Percentiles rank a stretch among this genome's conserved stretches.
Conservation (phyloP, 2,113 vertebrate genomes). For the Argyrosomus japonicus region DNA sequence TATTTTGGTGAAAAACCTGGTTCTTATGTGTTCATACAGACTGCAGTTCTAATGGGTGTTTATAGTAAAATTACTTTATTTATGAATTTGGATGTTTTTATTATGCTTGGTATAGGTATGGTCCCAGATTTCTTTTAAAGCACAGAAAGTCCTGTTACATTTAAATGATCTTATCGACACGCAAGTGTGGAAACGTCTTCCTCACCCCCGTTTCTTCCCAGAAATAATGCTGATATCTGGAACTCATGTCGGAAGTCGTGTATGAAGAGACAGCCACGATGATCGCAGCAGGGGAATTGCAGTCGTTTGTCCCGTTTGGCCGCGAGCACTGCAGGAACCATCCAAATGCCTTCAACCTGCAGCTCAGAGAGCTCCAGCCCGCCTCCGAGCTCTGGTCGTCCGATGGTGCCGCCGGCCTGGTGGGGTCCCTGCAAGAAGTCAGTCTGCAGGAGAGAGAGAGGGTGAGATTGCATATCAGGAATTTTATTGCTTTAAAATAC, state of each 20-base stretch:
- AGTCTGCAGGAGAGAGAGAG: constrained; percentile 93
- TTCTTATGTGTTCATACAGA: not conserved
- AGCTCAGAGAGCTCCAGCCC: constrained; percentile 96
- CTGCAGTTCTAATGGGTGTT: not conserved
- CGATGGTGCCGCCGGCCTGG: constrained; percentile 94
- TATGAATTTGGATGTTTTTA: not conserved
- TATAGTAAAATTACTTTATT: not conserved
- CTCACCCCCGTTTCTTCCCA: constrained; percentile 43
- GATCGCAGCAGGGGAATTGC: constrained; percentile 99
- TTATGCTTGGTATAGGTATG: too few species aligned
- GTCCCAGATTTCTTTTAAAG: not conserved
- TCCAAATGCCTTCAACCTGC: constrained; percentile 95
- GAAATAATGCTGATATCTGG: constrained; percentile 99
- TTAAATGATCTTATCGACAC: not conserved
- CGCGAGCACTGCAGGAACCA: constrained; percentile 97
- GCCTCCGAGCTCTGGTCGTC: constrained; percentile 97
- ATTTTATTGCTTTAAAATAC: not conserved
- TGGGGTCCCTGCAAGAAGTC: constrained; percentile 95
- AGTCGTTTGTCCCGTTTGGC: constrained; percentile 98
- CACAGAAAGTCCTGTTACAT: not conserved
- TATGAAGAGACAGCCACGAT: constrained; percentile 99
- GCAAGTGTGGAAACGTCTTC: not conserved
- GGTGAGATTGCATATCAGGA: constrained; percentile 71
- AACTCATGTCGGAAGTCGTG: constrained; percentile 98
- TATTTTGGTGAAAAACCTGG: not conserved